Evolutionary conservation across 2,888 invertebrate genomes (phyloP).

Genomic region (Caenorhabditis sinica): DNA sequence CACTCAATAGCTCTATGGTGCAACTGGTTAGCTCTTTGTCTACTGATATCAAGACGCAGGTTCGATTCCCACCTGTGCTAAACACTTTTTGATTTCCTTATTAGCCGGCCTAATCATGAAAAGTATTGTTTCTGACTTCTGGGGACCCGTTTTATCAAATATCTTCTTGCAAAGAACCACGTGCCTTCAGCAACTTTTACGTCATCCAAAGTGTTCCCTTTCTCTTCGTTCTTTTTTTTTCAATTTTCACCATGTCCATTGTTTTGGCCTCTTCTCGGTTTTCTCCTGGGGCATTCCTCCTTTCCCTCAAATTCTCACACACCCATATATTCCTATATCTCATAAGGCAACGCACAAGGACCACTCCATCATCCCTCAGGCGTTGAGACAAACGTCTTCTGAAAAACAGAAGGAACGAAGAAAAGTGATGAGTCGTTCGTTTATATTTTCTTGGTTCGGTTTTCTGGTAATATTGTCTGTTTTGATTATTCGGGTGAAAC

Average conservation of each 20-base stretch:
- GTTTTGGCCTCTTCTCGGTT: constrained; percentile 33
- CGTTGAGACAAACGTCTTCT: constrained; percentile 2
- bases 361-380: constrained; percentile 46
- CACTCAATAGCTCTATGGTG: not conserved
- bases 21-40: not conserved
- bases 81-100: not conserved
- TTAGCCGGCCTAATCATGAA: not conserved
- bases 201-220: not conserved
- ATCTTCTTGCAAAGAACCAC: not conserved
- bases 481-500: no score
- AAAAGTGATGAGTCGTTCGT: constrained; percentile 10
- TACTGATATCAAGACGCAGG: not conserved
- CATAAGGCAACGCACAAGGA: not conserved
- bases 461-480: not conserved
- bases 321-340: no score
- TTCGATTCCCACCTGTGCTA: not conserved
- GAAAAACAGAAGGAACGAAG: constrained; percentile 23
- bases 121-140: not conserved
- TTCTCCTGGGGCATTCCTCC: constrained; percentile 23
- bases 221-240: not conserved
- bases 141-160: not conserved
- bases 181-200: not conserved
- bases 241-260: constrained; percentile 26
- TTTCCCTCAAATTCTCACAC: constrained; percentile 1
- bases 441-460: not conserved